Evolutionary conservation across 2,888 invertebrate genomes (phyloP).

Genomic region (Spicauda simplicius): DNA sequence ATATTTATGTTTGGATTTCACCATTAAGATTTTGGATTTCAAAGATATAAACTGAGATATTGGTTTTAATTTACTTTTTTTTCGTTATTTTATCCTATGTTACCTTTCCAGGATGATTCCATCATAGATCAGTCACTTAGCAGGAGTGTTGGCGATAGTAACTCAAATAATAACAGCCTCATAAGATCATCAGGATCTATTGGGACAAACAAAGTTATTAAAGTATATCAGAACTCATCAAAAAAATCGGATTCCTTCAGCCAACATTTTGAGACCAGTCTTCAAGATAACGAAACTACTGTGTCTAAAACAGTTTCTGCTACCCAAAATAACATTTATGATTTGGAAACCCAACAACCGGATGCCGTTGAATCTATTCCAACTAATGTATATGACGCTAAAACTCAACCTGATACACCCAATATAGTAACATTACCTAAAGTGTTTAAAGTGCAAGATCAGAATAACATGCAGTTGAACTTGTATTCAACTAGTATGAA

Average conservation of each 20-base stretch:
- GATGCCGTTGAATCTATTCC: slow-evolving; percentile 44
- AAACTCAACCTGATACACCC: slow-evolving; percentile 47
- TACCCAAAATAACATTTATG: slow-evolving; percentile 48
- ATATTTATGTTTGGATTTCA: background rate
- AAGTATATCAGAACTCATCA: slow-evolving; percentile 65
- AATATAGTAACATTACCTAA: slow-evolving; percentile 53
- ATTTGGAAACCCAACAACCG: slow-evolving; percentile 64
- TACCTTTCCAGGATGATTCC: slow-evolving; percentile 67
- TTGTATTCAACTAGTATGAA: slow-evolving; percentile 58
- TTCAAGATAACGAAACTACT: background rate
- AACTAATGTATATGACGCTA: slow-evolving; percentile 55
- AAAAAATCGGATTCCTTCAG: slow-evolving; percentile 64
- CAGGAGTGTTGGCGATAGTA: slow-evolving; percentile 43
- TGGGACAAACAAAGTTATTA: slow-evolving; percentile 62
- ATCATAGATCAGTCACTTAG: slow-evolving; percentile 61
- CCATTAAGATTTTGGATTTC: background rate
- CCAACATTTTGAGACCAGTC: slow-evolving; percentile 47
- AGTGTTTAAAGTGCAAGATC: slow-evolving; percentile 57
- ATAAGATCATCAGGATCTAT: slow-evolving; percentile 59
- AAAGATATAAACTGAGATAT: background rate
- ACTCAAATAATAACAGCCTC: slow-evolving; percentile 53
- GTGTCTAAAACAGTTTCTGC: slow-evolving; percentile 40
- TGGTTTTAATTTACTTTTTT: background rate
- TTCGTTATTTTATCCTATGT: background rate
- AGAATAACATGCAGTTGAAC: slow-evolving; percentile 61